Conservation (phyloP, 2,797 vertebrate species). For the Esox lucius region DNA sequence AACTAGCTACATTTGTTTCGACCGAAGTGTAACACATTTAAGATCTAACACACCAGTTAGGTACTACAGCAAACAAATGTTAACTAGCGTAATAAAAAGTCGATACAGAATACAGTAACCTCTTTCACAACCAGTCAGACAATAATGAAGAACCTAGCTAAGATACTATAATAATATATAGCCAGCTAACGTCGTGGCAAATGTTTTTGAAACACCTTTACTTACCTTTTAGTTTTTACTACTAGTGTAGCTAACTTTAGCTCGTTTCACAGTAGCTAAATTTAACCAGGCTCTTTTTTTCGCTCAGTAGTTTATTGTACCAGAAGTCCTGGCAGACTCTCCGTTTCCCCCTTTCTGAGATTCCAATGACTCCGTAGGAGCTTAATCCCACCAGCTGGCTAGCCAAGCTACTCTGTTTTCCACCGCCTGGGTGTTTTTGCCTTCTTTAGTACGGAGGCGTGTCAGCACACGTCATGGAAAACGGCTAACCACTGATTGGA, state of each 20-base stretch:
- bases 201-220: not conserved
- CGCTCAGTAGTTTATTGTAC: not conserved
- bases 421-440: not conserved
- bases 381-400: constrained; percentile 2
- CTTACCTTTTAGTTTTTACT: not conserved
- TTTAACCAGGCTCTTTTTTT: not conserved
- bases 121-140: not conserved
- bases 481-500: constrained; percentile 46
- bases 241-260: not conserved
- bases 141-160: not conserved
- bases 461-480: constrained; percentile 60
- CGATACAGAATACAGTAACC: not conserved
- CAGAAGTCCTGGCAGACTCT: not conserved
- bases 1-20: too few relatives aligned
- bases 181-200: not conserved
- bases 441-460: constrained; percentile 16
- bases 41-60: too few relatives aligned
- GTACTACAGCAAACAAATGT: not conserved
- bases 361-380: not conserved
- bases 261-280: not conserved
- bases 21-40: too few relatives aligned
- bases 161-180: not conserved
- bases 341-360: not conserved
- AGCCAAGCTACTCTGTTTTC: not conserved
- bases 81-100: not conserved